Base-by-base conservation (phyloP, 1,140 invertebrate genomes). In the Myzus persicae region DNA sequence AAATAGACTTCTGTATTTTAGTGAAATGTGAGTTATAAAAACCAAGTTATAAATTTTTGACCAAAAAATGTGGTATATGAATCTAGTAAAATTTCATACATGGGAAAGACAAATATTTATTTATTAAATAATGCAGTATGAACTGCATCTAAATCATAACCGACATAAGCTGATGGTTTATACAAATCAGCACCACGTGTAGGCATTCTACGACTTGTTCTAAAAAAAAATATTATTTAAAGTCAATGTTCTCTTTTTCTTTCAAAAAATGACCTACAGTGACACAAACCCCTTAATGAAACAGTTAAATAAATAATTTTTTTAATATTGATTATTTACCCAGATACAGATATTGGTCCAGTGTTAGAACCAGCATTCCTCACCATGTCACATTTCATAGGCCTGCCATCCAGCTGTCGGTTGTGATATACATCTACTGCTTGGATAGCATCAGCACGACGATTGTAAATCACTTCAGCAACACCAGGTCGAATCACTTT, bases 341-440 rank as follows among this genome's bases (percentile, higher is more conserved):
- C 91, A 42, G 91, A 26, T 38, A 91, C 8, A 82, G 40, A 46
- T 38, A 84, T 85, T 51, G 46, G 76, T 20, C 46, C 46, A 51
- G 26, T 40, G 22, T 40, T 93, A 51, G 91, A 93, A 67, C 46
- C 40, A 42, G 38, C 44, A 76, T 89, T 93, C 67, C 97, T 97
- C n/a, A 97, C 97, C 67, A 97, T 95, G 42, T 97, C 95, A 95
- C 97, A 97, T 94, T 97, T 97, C 97, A 98, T 98, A 8, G 97
- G 97, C 94, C 97, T 97, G 1, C 97, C 97, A 96, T 98, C 98
- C 40, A 98, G 96, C 94, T 98, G 98, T 90, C 98, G 95, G 95
- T 98, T 98, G 95, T 99, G 98, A 95, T 99, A 99, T 67, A 97
- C 97, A 94, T 98, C 97, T 18, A 98, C 97, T 46, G 98, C 98